Conservation (phyloP, 1,140 invertebrate genomes). For the Plutomurus gul region DNA sequence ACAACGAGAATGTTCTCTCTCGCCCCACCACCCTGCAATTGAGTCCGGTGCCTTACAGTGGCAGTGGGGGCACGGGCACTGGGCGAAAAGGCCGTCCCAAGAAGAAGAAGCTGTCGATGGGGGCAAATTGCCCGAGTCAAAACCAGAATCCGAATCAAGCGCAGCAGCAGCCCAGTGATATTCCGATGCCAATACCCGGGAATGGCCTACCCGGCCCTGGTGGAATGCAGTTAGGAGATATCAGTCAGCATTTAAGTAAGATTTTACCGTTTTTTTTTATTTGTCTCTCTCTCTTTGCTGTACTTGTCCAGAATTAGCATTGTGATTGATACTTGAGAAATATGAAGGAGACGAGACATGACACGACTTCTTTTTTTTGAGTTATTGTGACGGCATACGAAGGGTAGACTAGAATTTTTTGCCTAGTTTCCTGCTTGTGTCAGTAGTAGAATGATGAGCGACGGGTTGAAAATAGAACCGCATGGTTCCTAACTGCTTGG, state of each 20-base stretch:
- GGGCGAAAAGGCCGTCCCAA: slow-evolving; percentile 80
- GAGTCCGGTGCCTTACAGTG: slow-evolving; percentile 62
- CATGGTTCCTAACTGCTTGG: not conserved
- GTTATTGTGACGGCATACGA: not conserved
- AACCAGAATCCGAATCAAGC: slow-evolving; percentile 2
- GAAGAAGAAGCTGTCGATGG: slow-evolving; percentile 60
- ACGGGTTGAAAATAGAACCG: slow-evolving; percentile 21
- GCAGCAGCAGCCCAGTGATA: not conserved
- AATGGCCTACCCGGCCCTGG: not conserved
- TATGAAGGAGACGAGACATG: slow-evolving; percentile 12
- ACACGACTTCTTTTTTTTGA: too few relatives aligned
- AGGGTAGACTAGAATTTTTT: not conserved
- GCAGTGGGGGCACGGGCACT: slow-evolving; percentile 67
- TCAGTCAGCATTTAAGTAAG: slow-evolving; percentile 24
- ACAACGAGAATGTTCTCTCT: slow-evolving; percentile 46
- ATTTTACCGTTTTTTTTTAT: not conserved
- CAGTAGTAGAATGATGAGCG: slow-evolving; percentile 25
- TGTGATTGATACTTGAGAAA: not conserved
- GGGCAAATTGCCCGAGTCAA: slow-evolving; percentile 9
- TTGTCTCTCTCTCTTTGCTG: not conserved
- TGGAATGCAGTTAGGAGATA: slow-evolving; percentile 28
- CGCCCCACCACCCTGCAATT: slow-evolving; percentile 64
- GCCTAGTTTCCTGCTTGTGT: not conserved
- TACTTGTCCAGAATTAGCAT: not conserved
- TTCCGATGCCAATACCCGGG: not conserved